These are phyloP conservation scores for Mactromeris polynyma DNA, from an alignment of 2,888 invertebrate genomes.

Conservation along the genomic window DNA sequence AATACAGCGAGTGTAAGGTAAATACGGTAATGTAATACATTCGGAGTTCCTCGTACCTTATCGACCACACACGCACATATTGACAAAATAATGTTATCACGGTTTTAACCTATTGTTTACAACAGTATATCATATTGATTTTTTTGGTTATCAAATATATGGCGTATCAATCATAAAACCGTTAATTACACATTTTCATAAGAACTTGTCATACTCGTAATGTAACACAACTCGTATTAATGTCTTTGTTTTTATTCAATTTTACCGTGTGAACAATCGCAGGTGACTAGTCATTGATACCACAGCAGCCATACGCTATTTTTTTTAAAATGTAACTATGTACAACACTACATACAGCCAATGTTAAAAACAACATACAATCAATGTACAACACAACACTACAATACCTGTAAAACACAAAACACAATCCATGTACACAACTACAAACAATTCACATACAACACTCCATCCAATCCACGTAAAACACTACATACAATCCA, in stretches of 20 bases:
- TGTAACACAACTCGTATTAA: too few species aligned
- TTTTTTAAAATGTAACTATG: too few species aligned
- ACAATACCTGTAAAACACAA: too few species aligned
- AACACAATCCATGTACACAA: too few species aligned
- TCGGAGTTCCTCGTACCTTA: background rate
- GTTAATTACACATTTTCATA: background rate
- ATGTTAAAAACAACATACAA: too few species aligned
- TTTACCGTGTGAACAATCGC: background rate
- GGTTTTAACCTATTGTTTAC: background rate
- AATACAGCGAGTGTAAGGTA: background rate
- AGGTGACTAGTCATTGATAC: background rate
- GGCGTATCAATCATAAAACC: background rate
- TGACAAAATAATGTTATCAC: background rate
- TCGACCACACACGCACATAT: constrained; percentile 3
- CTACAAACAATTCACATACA: too few species aligned
- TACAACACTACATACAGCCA: too few species aligned
- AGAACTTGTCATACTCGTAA: background rate
- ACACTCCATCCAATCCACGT: too few species aligned
- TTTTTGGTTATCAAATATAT: background rate
- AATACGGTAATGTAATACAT: background rate
- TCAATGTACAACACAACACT: too few species aligned
- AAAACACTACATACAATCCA: too few species aligned
- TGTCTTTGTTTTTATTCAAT: background rate
- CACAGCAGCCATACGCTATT: background rate
- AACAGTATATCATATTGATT: background rate